Base-by-base conservation (phyloP, 2,113 vertebrate species). In the Macquaria australasica region DNA sequence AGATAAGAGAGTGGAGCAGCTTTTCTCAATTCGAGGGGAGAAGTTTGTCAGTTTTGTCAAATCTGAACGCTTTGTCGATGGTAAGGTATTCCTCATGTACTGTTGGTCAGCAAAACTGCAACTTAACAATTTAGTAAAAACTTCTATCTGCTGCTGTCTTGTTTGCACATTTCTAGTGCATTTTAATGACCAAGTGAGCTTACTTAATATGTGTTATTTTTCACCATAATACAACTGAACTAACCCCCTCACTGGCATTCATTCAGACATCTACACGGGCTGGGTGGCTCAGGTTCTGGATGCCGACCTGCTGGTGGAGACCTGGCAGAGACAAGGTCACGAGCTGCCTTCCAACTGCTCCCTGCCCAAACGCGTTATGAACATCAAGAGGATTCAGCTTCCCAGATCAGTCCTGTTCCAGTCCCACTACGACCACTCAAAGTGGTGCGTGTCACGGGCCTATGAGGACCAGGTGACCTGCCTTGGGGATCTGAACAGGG, bases 301-400 rank as follows among this genome's bases (percentile, higher is more conserved):
- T 66, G 91, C 96, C 0, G 94, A 97, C 93, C 94, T 99, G 78
- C 91, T 99, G 87, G 93, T 96, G 77, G 96, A 98, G 95, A 96
- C 96, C 53, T 99, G 98, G 98, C 96, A 96, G 87, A 95, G 82
- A 45, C 90, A 91, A 1, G 87, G 88, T 0, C 86, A 93, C n/a
- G 92, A 94, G 2, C 96, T 99, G 81, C 95, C 95, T 43, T 98
- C 98, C 59, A 99, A 99, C 87, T 99, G 98, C 90, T 97, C 97
- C n/a, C 95, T 99, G 5, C 81, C 93, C 77, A 95, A 96, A 87
- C 96, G 98, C 0, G 94, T 96, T 78, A 95, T 98, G 93, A 99
- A 99, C 85, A 91, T 98, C 87, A 94, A 94, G 11, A 45, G 69
- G 56, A 94, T 99, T 86, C 75, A 75, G 37, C 85, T 94, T 5